Conservation (phyloP, 2,797 vertebrate genomes). For the Denticeps clupeoides region DNA sequence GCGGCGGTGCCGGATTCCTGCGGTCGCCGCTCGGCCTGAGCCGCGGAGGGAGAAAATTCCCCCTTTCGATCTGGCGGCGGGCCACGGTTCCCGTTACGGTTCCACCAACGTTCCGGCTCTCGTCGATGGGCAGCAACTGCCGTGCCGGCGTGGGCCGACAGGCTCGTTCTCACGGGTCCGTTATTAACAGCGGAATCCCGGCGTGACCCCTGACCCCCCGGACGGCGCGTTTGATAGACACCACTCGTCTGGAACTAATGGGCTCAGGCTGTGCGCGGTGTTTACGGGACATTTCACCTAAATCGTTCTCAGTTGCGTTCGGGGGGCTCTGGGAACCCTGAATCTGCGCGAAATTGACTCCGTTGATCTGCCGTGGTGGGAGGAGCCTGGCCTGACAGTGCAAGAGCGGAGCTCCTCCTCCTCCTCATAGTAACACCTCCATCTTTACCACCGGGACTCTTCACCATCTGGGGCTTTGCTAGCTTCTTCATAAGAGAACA, state of each 20-base stretch:
- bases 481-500: too few relatives aligned
- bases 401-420: too few relatives aligned
- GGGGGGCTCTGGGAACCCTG: constrained; percentile 18
- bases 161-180: too few relatives aligned
- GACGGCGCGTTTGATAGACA: constrained; percentile 39
- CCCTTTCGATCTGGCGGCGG: constrained; percentile 55
- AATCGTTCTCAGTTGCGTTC: constrained; percentile 47
- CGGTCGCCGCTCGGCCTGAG: constrained; percentile 47
- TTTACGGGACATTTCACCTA: constrained; percentile 42
- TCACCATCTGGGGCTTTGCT: too few relatives aligned
- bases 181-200: too few relatives aligned
- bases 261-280: constrained; percentile 43
- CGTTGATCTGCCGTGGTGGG: too few relatives aligned
- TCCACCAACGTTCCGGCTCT: too few relatives aligned
- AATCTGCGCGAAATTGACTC: constrained; percentile 2
- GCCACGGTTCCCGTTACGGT: constrained; percentile 52
- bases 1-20: constrained; percentile 57
- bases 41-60: constrained; percentile 53
- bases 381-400: too few relatives aligned
- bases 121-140: too few relatives aligned
- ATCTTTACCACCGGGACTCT: too few relatives aligned
- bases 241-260: constrained; percentile 50
- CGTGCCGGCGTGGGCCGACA: too few relatives aligned
- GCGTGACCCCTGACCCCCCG: constrained; percentile 14
- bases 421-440: too few relatives aligned